These are phyloP conservation scores for Rhimphoctona megacephalus DNA, from an alignment of 2,888 invertebrate species.

Conservation along the genomic window DNA sequence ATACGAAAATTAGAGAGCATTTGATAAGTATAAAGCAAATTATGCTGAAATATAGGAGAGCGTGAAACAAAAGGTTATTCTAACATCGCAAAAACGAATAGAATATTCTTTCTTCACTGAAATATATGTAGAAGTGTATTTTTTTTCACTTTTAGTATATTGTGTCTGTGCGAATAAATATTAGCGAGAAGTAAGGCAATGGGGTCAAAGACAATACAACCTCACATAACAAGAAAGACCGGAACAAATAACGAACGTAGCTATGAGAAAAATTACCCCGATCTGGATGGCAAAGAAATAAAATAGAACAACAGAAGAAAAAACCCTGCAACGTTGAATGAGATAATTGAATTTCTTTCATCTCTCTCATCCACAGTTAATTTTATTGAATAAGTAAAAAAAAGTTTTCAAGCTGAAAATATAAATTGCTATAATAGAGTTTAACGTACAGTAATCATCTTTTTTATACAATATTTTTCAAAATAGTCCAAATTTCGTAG, in stretches of 20 bases:
- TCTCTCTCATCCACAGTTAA: not conserved
- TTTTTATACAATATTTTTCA: not conserved
- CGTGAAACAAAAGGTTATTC: not conserved
- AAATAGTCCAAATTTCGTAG: not conserved
- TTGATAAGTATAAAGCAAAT: not conserved
- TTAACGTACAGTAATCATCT: too few relatives aligned
- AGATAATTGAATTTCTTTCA: constrained; percentile 1
- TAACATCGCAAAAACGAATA: not conserved
- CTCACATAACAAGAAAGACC: not conserved
- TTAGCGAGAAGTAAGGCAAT: not conserved
- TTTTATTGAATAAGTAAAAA: not conserved
- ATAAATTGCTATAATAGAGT: too few relatives aligned
- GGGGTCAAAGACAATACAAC: not conserved
- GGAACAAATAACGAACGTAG: not conserved
- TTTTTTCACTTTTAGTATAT: too few relatives aligned
- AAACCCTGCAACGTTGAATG: not conserved
- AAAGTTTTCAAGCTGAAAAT: not conserved
- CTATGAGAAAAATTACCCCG: not conserved
- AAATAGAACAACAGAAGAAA: not conserved
- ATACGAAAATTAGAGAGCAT: not conserved
- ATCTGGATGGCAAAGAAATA: not conserved
- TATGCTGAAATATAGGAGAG: not conserved
- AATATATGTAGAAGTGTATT: not conserved
- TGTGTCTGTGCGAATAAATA: not conserved
- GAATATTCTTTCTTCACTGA: not conserved